Evolutionary conservation across 2,797 vertebrate genomes (phyloP).

Genomic region (Threskiornis aethiopicus): DNA sequence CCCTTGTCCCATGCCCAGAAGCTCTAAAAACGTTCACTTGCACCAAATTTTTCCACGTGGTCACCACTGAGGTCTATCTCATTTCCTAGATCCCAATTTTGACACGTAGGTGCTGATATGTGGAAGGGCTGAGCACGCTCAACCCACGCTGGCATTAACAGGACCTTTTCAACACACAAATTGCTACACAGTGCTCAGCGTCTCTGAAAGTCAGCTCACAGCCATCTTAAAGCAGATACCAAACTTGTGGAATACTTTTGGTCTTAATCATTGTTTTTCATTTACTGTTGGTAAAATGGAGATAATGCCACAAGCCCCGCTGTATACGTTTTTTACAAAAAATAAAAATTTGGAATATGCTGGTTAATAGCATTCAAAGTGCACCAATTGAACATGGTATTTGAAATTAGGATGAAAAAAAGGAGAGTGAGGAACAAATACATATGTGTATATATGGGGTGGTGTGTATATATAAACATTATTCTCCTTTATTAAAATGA

Average conservation of each 20-base stretch:
- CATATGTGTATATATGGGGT: accelerated
- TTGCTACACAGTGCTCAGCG: background rate
- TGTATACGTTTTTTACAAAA: background rate
- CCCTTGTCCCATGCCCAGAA: background rate
- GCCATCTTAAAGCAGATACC: background rate
- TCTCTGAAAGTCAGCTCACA: background rate
- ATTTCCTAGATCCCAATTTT: background rate
- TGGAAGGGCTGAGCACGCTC: background rate
- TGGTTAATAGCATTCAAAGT: background rate
- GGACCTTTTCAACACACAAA: background rate
- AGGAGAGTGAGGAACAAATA: background rate
- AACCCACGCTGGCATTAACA: background rate
- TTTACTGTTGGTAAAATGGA: background rate
- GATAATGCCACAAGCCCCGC: background rate
- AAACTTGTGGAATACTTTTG: background rate
- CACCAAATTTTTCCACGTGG: background rate
- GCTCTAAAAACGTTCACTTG: background rate
- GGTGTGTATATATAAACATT: background rate
- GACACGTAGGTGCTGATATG: background rate
- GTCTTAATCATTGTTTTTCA: background rate
- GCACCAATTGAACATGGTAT: background rate
- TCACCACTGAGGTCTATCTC: background rate
- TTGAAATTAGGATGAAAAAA: background rate
- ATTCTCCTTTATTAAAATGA: background rate
- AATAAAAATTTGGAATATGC: background rate